These are phyloP conservation scores for Magallana ariakensis DNA, from an alignment of 1,140 invertebrate genomes.

Conservation along the genomic window DNA sequence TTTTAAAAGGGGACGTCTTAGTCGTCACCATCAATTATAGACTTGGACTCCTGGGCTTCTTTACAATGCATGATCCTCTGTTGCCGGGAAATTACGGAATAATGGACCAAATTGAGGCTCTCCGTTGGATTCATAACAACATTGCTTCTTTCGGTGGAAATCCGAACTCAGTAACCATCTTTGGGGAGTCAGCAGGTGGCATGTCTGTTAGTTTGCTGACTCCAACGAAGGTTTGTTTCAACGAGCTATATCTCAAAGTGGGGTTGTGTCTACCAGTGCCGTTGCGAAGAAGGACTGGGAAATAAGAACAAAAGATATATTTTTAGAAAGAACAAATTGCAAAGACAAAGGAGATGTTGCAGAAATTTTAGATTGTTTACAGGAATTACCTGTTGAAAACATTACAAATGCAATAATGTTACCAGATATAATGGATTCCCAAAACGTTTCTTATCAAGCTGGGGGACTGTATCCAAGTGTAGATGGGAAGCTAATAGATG, in stretches of 20 bases:
- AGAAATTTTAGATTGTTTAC: background rate
- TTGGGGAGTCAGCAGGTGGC: conserved; percentile 92
- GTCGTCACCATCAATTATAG: conserved; percentile 96
- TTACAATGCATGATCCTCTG: conserved; percentile 51
- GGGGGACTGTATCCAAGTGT: conserved; percentile 47
- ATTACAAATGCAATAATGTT: background rate
- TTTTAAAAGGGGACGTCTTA: conserved; percentile 88
- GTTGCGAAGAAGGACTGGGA: background rate
- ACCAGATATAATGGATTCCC: background rate
- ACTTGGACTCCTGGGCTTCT: conserved; percentile 82
- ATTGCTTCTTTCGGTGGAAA: conserved; percentile 83
- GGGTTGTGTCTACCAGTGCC: conserved; percentile 78
- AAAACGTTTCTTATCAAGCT: background rate
- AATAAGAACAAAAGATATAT: no score
- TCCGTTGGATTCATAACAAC: conserved; percentile 77
- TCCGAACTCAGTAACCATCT: conserved; percentile 76
- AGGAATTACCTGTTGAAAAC: background rate
- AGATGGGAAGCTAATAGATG: conserved; percentile 57
- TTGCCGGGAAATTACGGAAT: conserved; percentile 77
- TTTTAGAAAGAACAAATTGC: background rate
- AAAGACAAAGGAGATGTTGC: background rate
- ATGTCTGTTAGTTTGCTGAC: conserved; percentile 86
- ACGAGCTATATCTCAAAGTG: conserved; percentile 79
- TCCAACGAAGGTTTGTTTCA: conserved; percentile 89
- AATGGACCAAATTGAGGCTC: conserved; percentile 76